Base-by-base conservation (phyloP, 2,113 vertebrate species). In the Sporophila hypoxantha region DNA sequence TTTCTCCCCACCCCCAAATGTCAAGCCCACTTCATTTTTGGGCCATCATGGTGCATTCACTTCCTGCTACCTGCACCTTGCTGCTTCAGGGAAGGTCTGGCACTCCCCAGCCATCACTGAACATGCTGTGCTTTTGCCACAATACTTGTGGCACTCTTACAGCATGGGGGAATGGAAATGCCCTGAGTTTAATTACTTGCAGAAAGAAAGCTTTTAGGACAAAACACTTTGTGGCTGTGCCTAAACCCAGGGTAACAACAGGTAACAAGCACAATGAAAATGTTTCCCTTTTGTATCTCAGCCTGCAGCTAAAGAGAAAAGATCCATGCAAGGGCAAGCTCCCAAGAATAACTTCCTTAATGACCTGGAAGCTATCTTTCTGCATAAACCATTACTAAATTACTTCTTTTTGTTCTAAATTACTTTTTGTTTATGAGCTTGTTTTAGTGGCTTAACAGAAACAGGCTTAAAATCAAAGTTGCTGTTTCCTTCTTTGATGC, bases 321-420 rank as follows among this genome's bases (percentile, higher is more conserved):
- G 44, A 81, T 78, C 66, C 34, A 20, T 68, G 67, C 49, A 86
- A 76, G 59, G 62, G 83, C 83, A 90, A 78, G 50, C 62, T 90
- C 70, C 77, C 70, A 83, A 81, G 26, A 91, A 93, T 73, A 93
- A 91, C 55, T 84, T 88, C 46, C 62, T 88, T 90, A 84, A 90
- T 84, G 92, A 86, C 46, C 90, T 86, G 66, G 64, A 92, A 94
- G 56, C 39, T 84, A 44, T 86, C 82, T 85, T 59, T 78, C 39
- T 88, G 44, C 39, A 49, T 67, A 89, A 91, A 77, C 41, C 62
- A 73, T 79, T 79, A 34, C 59, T 64, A 68, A 93, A 84, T 86
- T 70, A 60, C 36, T 88, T 39, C 36, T 44, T 88, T 79, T 83
- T 65, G 50, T 65, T 65, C 69, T 56, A 81, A 92, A 81, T 88